A percentile compares a stretch with the other conserved stretches of the same genome.
These are phyloP conservation scores for Luidia sarsii DNA, from an alignment of 53 echinoderm and acorn worm species.

Conservation along the genomic window DNA sequence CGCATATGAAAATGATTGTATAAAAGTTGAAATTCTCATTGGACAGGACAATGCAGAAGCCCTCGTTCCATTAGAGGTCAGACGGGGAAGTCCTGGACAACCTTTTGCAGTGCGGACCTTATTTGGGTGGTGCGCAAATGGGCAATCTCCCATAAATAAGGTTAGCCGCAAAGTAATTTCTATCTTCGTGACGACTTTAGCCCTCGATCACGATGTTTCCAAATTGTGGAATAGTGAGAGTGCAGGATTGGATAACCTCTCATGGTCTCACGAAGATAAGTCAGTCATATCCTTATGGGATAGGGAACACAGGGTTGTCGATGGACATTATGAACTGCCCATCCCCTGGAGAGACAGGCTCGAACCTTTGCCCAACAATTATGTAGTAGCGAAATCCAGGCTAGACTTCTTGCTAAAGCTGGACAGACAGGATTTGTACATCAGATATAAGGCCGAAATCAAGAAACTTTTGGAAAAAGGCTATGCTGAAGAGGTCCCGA, in stretches of 20 bases:
- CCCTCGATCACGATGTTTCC: slow-evolving; percentile 53
- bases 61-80: no score
- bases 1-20: slow-evolving; percentile 21
- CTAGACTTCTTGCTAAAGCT: slow-evolving; percentile 22
- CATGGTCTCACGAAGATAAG: slow-evolving; percentile 55
- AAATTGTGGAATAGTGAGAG: slow-evolving; percentile 55
- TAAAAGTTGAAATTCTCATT: slow-evolving; percentile 45
- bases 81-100: no score
- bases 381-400: slow-evolving; percentile 39
- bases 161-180: slow-evolving; percentile 38
- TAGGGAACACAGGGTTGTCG: slow-evolving; percentile 8
- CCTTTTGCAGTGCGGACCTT: no score
- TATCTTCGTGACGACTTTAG: slow-evolving; percentile 45
- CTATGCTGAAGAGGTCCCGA: slow-evolving; percentile 52
- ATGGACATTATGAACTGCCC: slow-evolving; percentile 56
- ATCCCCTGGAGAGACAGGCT: slow-evolving; percentile 55
- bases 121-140: no score
- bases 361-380: slow-evolving; percentile 33
- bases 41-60: slow-evolving; percentile 52
- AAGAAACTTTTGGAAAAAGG: no score
- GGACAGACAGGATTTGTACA: background rate
- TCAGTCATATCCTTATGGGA: no score
- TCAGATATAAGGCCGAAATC: no score
- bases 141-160: slow-evolving; percentile 10
- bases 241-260: slow-evolving; percentile 15